A percentile compares a stretch with the other conserved stretches of the same genome.
Evolutionary conservation across 2,113 vertebrate species (phyloP).

Genomic region (Ovibos moschatus): DNA sequence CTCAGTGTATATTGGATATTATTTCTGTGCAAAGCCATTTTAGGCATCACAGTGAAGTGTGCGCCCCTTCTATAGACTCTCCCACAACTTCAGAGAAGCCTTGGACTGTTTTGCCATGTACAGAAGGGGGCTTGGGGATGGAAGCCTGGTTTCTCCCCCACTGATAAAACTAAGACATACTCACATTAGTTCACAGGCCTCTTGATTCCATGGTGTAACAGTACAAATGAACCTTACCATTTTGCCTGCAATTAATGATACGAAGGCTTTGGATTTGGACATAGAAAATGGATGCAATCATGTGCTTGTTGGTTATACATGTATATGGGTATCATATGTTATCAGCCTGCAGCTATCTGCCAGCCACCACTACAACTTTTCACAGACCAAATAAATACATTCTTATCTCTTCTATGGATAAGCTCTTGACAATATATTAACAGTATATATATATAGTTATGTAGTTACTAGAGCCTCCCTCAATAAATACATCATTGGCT

Average conservation of each 20-base stretch:
- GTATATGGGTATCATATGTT: no score
- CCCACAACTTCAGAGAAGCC: not conserved
- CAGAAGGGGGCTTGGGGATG: not conserved
- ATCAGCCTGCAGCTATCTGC: not conserved
- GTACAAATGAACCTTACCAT: not conserved
- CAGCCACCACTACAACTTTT: not conserved
- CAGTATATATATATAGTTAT: not conserved
- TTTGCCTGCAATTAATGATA: not conserved
- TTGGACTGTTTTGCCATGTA: not conserved
- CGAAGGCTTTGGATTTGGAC: not conserved
- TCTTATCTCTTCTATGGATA: not conserved
- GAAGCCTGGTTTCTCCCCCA: accelerated
- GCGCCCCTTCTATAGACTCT: not conserved
- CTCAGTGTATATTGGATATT: not conserved
- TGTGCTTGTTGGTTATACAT: not conserved
- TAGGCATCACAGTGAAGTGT: not conserved
- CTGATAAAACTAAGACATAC: not conserved
- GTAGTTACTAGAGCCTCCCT: not conserved
- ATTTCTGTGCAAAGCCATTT: not conserved
- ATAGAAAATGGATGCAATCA: not conserved
- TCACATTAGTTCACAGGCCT: not conserved
- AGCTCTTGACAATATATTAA: not conserved
- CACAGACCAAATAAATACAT: not conserved
- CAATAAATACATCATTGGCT: not conserved
- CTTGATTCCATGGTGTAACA: not conserved